A percentile compares a stretch with the other conserved stretches of the same genome.
Conservation (phyloP, 1,140 invertebrate genomes). For the Drosophila virilis region DNA sequence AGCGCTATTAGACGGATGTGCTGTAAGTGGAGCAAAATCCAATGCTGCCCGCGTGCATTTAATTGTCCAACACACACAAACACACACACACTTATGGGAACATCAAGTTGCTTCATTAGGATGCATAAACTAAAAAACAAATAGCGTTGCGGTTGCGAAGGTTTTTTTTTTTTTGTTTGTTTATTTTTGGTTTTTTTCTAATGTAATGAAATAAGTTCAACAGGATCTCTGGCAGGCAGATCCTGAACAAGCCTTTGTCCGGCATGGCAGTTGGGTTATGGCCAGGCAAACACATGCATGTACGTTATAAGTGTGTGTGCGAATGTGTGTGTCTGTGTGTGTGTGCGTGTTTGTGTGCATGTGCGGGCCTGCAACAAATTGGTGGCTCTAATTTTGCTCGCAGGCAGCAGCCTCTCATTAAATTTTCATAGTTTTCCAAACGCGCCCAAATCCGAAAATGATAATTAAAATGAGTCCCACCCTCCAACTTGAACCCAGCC, state of each 20-base stretch:
- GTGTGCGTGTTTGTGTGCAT: constrained; percentile 34
- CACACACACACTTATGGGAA: background rate
- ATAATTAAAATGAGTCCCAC: constrained; percentile 70
- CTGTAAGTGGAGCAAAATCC: background rate
- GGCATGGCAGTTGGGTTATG: background rate
- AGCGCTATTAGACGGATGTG: constrained; percentile 1
- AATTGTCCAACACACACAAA: constrained; percentile 20
- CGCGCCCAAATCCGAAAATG: constrained; percentile 61
- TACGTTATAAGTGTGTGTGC: background rate
- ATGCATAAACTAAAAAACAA: constrained; percentile 65
- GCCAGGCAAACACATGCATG: constrained; percentile 7
- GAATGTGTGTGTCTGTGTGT: constrained; percentile 28
- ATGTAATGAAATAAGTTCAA: constrained; percentile 70
- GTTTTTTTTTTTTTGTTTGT: background rate
- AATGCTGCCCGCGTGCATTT: constrained; percentile 1
- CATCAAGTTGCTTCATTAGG: constrained; percentile 64
- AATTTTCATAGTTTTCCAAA: constrained; percentile 71
- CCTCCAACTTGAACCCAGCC: constrained; percentile 10
- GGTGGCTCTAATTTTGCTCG: constrained; percentile 65
- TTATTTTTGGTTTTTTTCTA: constrained; percentile 42
- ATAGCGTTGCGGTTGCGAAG: constrained; percentile 43
- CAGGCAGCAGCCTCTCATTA: constrained; percentile 57
- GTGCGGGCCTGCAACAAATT: constrained; percentile 32
- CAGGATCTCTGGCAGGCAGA: constrained; percentile 16
- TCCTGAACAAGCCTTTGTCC: background rate